Conservation (phyloP, 2,888 invertebrate species). For the Temnothorax rugatulus region DNA sequence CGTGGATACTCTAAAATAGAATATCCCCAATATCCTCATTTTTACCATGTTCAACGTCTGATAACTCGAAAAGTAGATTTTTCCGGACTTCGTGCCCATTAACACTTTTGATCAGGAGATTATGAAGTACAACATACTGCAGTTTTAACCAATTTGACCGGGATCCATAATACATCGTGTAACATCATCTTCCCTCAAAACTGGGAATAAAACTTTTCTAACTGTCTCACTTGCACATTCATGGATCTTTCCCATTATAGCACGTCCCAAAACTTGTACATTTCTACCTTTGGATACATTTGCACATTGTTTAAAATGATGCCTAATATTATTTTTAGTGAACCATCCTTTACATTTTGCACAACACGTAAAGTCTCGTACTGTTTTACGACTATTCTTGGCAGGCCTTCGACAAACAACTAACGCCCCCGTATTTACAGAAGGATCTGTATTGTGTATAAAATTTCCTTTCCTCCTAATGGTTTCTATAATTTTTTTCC, state of each 20-base stretch:
- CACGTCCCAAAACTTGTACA: constrained; percentile 17
- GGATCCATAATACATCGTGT: constrained; percentile 16
- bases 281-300: constrained; percentile 53
- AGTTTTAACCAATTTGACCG: too few species aligned
- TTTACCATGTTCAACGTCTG: too few species aligned
- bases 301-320: constrained; percentile 64
- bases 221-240: constrained; percentile 19
- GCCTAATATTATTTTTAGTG: constrained; percentile 61
- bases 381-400: constrained; percentile 26
- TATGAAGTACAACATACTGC: too few species aligned
- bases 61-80: too few species aligned
- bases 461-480: constrained; percentile 58
- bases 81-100: too few species aligned
- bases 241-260: constrained; percentile 21
- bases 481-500: constrained; percentile 37
- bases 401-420: constrained; percentile 62
- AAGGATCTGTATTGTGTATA: constrained; percentile 54
- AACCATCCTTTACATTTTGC: constrained; percentile 66
- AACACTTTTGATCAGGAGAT: too few species aligned
- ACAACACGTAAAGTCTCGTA: constrained; percentile 64
- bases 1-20: too few species aligned
- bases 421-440: constrained; percentile 62
- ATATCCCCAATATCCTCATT: too few species aligned
- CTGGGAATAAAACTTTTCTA: constrained; percentile 7
- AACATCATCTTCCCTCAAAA: not conserved